phyloP scores from a whole-genome alignment of 2,888 invertebrate species.

The Crossocerus cetratus region DNA sequence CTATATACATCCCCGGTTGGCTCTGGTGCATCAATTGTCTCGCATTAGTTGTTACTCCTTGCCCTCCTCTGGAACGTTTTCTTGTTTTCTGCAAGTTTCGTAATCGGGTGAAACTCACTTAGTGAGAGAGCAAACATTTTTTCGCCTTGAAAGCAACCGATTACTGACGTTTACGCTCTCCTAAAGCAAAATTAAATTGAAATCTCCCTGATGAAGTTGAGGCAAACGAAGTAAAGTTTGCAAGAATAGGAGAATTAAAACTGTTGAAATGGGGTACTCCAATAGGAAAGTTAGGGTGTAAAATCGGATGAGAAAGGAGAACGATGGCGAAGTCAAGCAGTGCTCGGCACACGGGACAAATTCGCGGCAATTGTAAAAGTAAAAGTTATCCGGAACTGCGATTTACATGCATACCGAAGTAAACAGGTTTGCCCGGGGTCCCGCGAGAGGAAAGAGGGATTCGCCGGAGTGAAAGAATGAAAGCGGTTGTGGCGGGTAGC shows the following conservation, averaged over 20 bases:
- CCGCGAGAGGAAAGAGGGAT: neutral
- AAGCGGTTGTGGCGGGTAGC: neutral
- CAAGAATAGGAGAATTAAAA: neutral
- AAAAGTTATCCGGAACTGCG: constrained; percentile 51
- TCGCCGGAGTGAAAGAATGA: neutral
- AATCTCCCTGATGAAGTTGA: too few relatives aligned
- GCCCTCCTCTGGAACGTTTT: too few relatives aligned
- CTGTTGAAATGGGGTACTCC: too few relatives aligned
- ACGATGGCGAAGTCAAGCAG: constrained; percentile 14
- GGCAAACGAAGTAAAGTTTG: neutral
- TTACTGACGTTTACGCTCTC: too few relatives aligned
- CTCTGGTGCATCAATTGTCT: too few relatives aligned
- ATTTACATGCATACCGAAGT: constrained; percentile 41
- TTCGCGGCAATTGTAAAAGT: constrained; percentile 47
- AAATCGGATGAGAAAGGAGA: neutral
- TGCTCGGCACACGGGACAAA: constrained; percentile 20
- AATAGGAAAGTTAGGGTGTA: neutral
- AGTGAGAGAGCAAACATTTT: too few relatives aligned
- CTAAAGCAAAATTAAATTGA: too few relatives aligned
- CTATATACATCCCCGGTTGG: too few relatives aligned
- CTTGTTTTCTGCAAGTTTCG: too few relatives aligned
- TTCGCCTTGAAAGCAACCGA: too few relatives aligned
- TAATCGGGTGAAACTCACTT: too few relatives aligned
- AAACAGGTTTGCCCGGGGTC: constrained; percentile 40
- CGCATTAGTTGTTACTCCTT: too few relatives aligned